These are phyloP conservation scores for Xenops minutus DNA, from an alignment of 2,797 vertebrate genomes.

Conservation along the genomic window DNA sequence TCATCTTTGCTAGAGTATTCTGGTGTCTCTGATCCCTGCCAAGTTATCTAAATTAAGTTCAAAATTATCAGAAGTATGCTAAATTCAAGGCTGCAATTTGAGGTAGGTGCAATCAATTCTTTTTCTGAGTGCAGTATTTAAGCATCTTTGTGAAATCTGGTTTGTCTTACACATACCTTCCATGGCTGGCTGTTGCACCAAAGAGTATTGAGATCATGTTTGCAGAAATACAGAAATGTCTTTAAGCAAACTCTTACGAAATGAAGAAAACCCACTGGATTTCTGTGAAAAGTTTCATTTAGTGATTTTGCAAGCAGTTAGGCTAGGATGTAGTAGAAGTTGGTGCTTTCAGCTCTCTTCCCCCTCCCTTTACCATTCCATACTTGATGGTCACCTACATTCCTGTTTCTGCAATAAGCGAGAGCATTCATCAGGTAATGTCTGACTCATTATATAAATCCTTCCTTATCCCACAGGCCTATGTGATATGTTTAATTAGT, in stretches of 20 bases:
- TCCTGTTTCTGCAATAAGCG: background rate
- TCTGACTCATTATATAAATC: background rate
- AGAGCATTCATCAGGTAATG: background rate
- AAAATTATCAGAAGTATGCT: background rate
- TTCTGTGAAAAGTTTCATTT: background rate
- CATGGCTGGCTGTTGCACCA: background rate
- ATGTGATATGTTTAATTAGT: background rate
- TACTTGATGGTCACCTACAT: background rate
- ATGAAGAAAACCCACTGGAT: background rate
- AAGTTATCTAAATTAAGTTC: background rate
- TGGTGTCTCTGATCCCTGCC: background rate
- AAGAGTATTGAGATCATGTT: background rate
- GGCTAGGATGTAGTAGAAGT: background rate
- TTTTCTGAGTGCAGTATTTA: background rate
- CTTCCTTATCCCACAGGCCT: background rate
- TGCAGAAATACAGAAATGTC: background rate
- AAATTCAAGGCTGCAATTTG: background rate
- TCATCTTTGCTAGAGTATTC: background rate
- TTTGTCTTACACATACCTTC: background rate
- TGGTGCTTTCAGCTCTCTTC: background rate
- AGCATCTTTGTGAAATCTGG: background rate
- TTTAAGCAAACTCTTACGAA: background rate
- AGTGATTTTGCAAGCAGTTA: background rate
- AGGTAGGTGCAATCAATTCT: background rate
- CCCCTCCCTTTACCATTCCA: rapidly evolving